Base-by-base conservation (phyloP, 2,113 vertebrate genomes). In the Plestiodon gilberti region DNA sequence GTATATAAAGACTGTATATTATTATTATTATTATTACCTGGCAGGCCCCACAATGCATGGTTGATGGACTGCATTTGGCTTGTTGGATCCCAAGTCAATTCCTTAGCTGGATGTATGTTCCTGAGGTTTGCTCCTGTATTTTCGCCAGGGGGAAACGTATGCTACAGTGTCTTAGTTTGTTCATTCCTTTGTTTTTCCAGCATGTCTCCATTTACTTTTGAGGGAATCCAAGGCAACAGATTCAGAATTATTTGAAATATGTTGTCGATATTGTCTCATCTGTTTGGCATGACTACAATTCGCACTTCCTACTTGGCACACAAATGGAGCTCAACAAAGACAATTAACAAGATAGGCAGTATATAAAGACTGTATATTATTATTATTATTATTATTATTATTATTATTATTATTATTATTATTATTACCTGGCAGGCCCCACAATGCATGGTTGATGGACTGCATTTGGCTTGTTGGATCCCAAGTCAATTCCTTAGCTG, bases 201-300 rank as follows among this genome's bases (percentile, higher is more conserved):
- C 14, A 61, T 1, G 0, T 25, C 22, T 48, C 55, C 3, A 10
- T 75, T 0, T 61, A 3, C 1, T 83, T 89, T 90, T 43, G 33
- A n/a, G n/a, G n/a, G n/a, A n/a, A n/a, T n/a, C n/a, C n/a, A n/a
- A n/a, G n/a, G n/a, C n/a, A n/a, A n/a, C n/a, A n/a, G n/a, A n/a
- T n/a, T n/a, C 6, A 86, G 52, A 80, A 48, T 84, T 74, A 74
- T 55, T 87, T 89, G 89, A 33, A 7, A 69, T 79, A 65, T 59
- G 13, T 3, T 74, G 6, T 82, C 81, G 33, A 15, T 35, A 80
- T 59, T 91, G n/a, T 85, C 67, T 83, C 17, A 73, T 57, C 15
- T 9, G 8, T 38, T 89, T 55, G 69, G 3, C 2, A 33, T 43
- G 69, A 40, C 64, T 81, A 74, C 9, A 33, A 30, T 81, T 62